Percentiles rank a stretch among this genome's conserved stretches.
phyloP scores from a whole-genome alignment of 2,113 vertebrate species.

The Rhagologus leucostigma region DNA sequence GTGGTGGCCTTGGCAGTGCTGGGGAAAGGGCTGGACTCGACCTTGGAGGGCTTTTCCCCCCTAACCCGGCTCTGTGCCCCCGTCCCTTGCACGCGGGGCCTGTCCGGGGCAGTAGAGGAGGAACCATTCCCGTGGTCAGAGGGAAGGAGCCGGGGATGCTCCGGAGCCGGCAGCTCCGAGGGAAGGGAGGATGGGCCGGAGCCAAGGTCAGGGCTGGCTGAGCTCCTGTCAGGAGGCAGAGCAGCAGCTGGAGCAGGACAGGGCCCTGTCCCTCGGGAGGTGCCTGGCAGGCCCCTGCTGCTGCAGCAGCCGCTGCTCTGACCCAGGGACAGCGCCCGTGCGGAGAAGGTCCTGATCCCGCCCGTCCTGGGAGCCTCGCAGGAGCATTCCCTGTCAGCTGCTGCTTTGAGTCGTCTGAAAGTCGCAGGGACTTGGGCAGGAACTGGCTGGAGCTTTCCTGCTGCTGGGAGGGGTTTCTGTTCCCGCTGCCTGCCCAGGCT shows the following conservation, averaged over 20 bases:
- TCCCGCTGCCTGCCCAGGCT: rapidly evolving
- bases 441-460: not conserved
- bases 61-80: too few relatives aligned
- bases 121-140: not conserved
- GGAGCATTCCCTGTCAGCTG: not conserved
- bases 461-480: too few relatives aligned
- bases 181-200: not conserved
- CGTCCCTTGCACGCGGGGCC: rapidly evolving
- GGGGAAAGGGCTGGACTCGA: too few relatives aligned
- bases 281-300: not conserved
- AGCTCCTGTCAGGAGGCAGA: not conserved
- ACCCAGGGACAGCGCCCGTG: rapidly evolving
- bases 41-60: not conserved
- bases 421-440: not conserved
- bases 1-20: too few relatives aligned
- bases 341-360: not conserved
- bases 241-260: not conserved
- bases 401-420: not conserved
- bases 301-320: not conserved
- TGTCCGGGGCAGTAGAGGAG: rapidly evolving
- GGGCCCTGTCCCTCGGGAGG: not conserved
- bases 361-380: not conserved
- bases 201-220: not conserved
- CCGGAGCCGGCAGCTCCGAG: too few relatives aligned
- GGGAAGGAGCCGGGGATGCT: not conserved